Evolutionary conservation across 2,797 vertebrate species (phyloP), one percentile per base, ranked within the genome.

Genomic region (Percopsis omiscomaycus): DNA sequence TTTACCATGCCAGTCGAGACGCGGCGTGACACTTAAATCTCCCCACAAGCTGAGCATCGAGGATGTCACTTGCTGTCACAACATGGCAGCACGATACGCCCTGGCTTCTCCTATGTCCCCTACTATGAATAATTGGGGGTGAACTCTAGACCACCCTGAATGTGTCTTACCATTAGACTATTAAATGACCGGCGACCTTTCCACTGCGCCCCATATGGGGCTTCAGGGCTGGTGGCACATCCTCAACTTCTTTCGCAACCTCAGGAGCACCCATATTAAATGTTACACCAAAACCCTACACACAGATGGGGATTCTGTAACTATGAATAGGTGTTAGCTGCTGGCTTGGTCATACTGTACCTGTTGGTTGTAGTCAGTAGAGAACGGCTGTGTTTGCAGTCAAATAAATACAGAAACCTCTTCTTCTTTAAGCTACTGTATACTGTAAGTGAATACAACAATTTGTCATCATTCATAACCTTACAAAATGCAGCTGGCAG

Each of bases 41-140:
- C 80, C 79, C 73, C 75, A 59, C 79, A 78, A 71, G 71, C 79
- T 45, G 79, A 77, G 81, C 80, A 62, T 65, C 50, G 51, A 58
- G 61, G 71, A 69, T 81, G 84, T 84, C 85, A 82, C 75, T 70
- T 15, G 64, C 84, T 87, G 87, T 82, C 85, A 84, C 77, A 87
- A 82, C 84, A 82, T 56, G 74, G 81, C 82, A 87, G 68, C 54
- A 69, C 74, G 84, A 87, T 84, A 68, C 75, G 72, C 68, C 72
- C 65, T 73, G 42, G 12, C 70, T 55, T 50, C 69, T 73, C 72
- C 66, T 69, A 49, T 62, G 59, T 63, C 66, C 70, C 77, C 74
- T 64, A 58, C 72, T 72, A 75, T 69, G 58, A 76, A 59, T 29
- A 55, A 71, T 77, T 61, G 28, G 50, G 59, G 64, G 27, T 51